Evolutionary conservation across 2,113 vertebrate genomes (phyloP).

Genomic region (Pterocles orientalis): DNA sequence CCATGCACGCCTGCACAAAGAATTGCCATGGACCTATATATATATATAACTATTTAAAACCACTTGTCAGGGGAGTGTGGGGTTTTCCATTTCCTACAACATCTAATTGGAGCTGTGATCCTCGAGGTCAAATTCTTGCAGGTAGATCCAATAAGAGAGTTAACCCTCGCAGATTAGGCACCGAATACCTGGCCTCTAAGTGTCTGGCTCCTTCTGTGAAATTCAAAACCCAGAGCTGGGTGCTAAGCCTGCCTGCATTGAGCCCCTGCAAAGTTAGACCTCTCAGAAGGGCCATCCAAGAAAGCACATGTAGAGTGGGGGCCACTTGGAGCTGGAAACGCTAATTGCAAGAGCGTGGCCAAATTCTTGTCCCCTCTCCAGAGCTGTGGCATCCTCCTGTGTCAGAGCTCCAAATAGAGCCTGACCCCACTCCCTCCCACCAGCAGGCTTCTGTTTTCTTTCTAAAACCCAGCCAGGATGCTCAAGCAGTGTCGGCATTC

Average conservation of each 20-base stretch:
- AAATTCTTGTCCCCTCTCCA: constrained; percentile 59
- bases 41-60: background rate
- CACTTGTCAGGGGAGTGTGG: fast-evolving
- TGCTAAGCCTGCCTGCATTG: constrained; percentile 38
- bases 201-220: constrained; percentile 57
- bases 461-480: constrained; percentile 7
- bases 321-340: constrained; percentile 53
- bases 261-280: constrained; percentile 27
- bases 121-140: constrained; percentile 27
- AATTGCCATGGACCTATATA: background rate
- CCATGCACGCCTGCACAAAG: background rate
- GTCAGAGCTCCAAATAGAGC: constrained; percentile 46
- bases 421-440: background rate
- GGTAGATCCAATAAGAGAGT: constrained; percentile 21
- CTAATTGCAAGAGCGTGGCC: constrained; percentile 49
- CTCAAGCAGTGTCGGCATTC: background rate
- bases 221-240: constrained; percentile 29
- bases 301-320: background rate
- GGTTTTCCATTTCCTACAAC: background rate
- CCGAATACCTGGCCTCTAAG: constrained; percentile 18
- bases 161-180: background rate
- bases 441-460: constrained; percentile 19
- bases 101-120: background rate
- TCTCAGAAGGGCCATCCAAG: constrained; percentile 58
- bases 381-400: background rate